Base-by-base conservation (phyloP, 2,888 invertebrate genomes). In the Sesia bembeciformis region DNA sequence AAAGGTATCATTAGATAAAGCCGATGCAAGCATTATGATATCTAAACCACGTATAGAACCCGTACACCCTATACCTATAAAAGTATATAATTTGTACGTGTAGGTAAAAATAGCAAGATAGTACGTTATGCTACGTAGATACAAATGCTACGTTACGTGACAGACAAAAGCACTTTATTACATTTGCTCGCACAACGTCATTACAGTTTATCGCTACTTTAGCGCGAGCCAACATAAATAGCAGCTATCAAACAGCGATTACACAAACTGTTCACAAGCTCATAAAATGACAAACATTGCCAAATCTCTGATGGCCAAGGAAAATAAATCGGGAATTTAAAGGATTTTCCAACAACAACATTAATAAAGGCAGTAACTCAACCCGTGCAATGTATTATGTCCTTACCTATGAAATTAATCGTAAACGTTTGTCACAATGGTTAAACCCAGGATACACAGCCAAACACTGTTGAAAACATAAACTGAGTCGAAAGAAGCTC, bases 191-290 rank as follows among this genome's bases (percentile, higher is more conserved):
- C 56, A 57, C 68, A 67, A 65, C 64, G 71, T 80, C 77, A 81
- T 81, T 79, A 79, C 74, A 71, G 65, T 81, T 81, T 81, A 81
- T 81, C 70, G 79, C 68, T 68, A 71, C 74, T 78, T 77, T 69
- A 68, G 72, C 68, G 64, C 62, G 71, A 67, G 70, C 76, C 72
- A 61, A 81, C 82, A 81, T 80, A 82, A 81, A 84, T 76, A 70
- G 77, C 76, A 60, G 78, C 81, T 77, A 84, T 84, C 83, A 82
- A 84, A 82, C 63, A 75, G 63, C 78, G 76, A 84, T 84, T 82
- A 82, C 81, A 78, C 68, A 74, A 78, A 81, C 79, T 79, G 84
- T 83, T 81, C 78, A 80, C 82, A 78, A 78, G 72, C 77, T 73
- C 78, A 81, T 83, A 81, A 83, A 83, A 72, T 72, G 70, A 73